Percentiles rank a stretch among this genome's conserved stretches.
These are phyloP conservation scores for Microplitis manilae DNA, from an alignment of 2,888 invertebrate species.

Conservation along the genomic window DNA sequence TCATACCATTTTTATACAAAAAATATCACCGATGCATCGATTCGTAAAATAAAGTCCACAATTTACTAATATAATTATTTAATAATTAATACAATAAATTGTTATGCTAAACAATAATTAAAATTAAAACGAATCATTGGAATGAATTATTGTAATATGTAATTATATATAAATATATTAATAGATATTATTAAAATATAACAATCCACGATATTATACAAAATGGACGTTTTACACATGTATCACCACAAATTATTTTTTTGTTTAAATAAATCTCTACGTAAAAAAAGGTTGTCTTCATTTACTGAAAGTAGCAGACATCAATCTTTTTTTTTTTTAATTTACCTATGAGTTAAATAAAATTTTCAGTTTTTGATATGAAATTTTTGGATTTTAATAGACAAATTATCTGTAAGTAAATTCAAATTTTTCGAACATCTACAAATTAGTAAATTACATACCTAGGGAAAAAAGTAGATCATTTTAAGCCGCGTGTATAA, in stretches of 20 bases:
- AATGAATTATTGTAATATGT: neutral
- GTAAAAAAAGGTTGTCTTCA: neutral
- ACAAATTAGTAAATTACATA: too few relatives aligned
- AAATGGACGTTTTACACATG: constrained; percentile 51
- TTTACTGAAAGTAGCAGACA: too few relatives aligned
- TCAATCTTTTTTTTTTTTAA: too few relatives aligned
- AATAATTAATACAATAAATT: constrained; percentile 2
- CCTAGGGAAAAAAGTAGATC: too few relatives aligned
- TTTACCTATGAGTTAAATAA: too few relatives aligned
- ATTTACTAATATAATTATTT: constrained; percentile 25
- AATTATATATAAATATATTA: constrained; percentile 3
- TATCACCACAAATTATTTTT: constrained; percentile 15
- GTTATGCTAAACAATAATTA: neutral
- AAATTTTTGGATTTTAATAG: too few relatives aligned
- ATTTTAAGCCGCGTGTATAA: too few relatives aligned
- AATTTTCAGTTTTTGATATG: too few relatives aligned
- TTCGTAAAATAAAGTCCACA: neutral
- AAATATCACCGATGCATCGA: neutral
- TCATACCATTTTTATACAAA: constrained; percentile 22
- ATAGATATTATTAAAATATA: constrained; percentile 40
- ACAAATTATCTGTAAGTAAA: too few relatives aligned
- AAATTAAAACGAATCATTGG: neutral
- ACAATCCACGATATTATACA: constrained; percentile 38
- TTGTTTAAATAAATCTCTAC: constrained; percentile 32
- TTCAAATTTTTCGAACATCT: too few relatives aligned